Evolutionary conservation across 2,113 vertebrate species (phyloP).

Genomic region (Ancistrus triradiatus): DNA sequence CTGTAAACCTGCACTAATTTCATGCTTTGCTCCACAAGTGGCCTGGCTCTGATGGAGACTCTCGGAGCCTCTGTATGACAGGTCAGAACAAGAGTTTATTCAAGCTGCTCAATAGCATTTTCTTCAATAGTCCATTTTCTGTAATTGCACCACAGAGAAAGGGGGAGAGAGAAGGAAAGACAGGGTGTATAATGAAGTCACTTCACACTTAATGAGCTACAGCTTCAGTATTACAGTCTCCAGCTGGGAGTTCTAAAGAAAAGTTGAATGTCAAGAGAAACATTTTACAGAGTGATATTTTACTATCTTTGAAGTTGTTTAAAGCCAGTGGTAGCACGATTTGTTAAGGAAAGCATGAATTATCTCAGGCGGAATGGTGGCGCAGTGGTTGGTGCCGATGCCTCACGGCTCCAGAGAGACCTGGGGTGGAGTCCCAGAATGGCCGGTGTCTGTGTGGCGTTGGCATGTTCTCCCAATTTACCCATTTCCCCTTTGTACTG

Average conservation of each 20-base stretch:
- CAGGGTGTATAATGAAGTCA: conserved; percentile 34
- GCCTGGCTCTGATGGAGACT: conserved; percentile 49
- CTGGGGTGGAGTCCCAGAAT: too few relatives aligned
- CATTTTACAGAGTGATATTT: conserved; percentile 16
- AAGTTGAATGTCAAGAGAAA: conserved; percentile 20
- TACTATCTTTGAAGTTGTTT: conserved; percentile 2
- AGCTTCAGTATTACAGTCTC: conserved; percentile 20
- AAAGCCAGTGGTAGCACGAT: too few relatives aligned
- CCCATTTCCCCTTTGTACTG: too few relatives aligned
- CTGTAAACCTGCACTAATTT: conserved; percentile 37
- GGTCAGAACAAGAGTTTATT: conserved; percentile 47
- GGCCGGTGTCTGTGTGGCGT: too few relatives aligned
- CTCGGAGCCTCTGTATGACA: conserved; percentile 39
- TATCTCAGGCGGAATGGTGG: too few relatives aligned
- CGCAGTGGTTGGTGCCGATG: too few relatives aligned
- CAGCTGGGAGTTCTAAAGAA: conserved; percentile 13
- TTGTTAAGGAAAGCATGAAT: too few relatives aligned
- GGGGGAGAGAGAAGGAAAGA: conserved; percentile 6
- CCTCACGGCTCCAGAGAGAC: too few relatives aligned
- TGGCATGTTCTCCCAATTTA: too few relatives aligned
- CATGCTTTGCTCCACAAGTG: conserved; percentile 46
- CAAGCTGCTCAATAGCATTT: conserved; percentile 42
- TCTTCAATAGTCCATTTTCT: conserved; percentile 39
- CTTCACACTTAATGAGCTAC: conserved; percentile 48
- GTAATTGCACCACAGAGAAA: conserved; percentile 53